Conservation (phyloP, 2,888 invertebrate genomes). For the Aphelenchoides bicaudatus region DNA sequence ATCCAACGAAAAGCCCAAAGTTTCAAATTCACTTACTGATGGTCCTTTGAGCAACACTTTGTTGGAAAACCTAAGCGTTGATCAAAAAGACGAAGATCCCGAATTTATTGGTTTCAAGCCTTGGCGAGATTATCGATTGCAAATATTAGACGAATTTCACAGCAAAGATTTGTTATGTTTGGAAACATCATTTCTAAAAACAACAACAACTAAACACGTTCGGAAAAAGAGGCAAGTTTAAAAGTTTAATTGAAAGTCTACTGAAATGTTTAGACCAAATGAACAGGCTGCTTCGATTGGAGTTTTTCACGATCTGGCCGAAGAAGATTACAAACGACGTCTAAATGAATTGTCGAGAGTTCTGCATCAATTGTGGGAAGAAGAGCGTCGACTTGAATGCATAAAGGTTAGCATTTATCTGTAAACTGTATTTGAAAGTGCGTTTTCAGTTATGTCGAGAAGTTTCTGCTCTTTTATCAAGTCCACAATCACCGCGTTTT, state of each 20-base stretch:
- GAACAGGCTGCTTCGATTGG: constrained; percentile 63
- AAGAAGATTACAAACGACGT: constrained; percentile 82
- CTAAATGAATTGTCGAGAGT: constrained; percentile 87
- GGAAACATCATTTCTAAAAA: constrained; percentile 25
- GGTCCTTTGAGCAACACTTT: constrained; percentile 30
- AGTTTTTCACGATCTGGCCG: constrained; percentile 81
- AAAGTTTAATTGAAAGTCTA: neutral
- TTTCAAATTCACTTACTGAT: constrained; percentile 6
- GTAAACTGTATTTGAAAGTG: neutral
- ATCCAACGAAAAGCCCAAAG: constrained; percentile 10
- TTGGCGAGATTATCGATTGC: constrained; percentile 74
- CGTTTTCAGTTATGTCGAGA: constrained; percentile 79
- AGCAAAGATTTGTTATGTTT: constrained; percentile 71
- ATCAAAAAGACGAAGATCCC: constrained; percentile 33
- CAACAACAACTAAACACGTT: neutral
- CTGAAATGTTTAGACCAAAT: constrained; percentile 75
- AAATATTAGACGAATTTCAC: constrained; percentile 83
- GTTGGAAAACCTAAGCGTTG: constrained; percentile 24
- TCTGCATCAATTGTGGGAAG: constrained; percentile 84
- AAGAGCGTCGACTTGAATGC: constrained; percentile 73
- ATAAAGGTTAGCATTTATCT: constrained; percentile 34
- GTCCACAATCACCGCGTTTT: constrained; percentile 83
- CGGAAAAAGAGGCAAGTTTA: neutral
- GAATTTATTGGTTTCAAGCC: constrained; percentile 66
- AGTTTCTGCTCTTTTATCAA: constrained; percentile 86